A percentile compares a stretch with the other conserved stretches of the same genome.
Evolutionary conservation across 2,113 vertebrate species (phyloP).

Genomic region (Lagenorhynchus albirostris): DNA sequence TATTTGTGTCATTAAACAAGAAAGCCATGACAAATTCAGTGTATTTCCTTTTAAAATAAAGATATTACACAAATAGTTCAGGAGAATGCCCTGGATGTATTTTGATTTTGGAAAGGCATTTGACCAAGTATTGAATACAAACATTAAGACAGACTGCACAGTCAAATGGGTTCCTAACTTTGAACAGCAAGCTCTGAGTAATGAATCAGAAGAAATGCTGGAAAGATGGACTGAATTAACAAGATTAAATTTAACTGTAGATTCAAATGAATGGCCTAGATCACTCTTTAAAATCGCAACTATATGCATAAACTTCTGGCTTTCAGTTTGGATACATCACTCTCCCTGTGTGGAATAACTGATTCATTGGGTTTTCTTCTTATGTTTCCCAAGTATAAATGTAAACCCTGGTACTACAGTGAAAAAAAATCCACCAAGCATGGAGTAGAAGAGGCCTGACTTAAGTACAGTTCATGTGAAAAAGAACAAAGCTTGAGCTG

Average conservation of each 20-base stretch:
- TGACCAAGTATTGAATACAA: slow-evolving; percentile 9
- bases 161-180: slow-evolving; percentile 20
- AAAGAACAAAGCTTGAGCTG: neutral
- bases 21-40: neutral
- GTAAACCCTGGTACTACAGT: slow-evolving; percentile 19
- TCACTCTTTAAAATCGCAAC: neutral
- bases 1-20: neutral
- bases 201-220: neutral
- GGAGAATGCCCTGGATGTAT: neutral
- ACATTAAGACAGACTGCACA: neutral
- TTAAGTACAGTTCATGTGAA: neutral
- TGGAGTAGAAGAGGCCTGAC: neutral
- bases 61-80: neutral
- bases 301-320: neutral
- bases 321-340: neutral
- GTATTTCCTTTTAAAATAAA: slow-evolving; percentile 28
- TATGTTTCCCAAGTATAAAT: slow-evolving; percentile 37
- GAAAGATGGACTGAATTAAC: slow-evolving; percentile 19
- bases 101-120: neutral
- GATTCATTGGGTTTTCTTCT: neutral
- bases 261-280: slow-evolving; percentile 23
- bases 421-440: neutral
- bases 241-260: slow-evolving; percentile 27
- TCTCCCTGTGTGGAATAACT: slow-evolving; percentile 4
- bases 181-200: neutral